A percentile compares a stretch with the other conserved stretches of the same genome.
Conservation (phyloP, 1,140 invertebrate genomes). For the Bombyx mandarina region DNA sequence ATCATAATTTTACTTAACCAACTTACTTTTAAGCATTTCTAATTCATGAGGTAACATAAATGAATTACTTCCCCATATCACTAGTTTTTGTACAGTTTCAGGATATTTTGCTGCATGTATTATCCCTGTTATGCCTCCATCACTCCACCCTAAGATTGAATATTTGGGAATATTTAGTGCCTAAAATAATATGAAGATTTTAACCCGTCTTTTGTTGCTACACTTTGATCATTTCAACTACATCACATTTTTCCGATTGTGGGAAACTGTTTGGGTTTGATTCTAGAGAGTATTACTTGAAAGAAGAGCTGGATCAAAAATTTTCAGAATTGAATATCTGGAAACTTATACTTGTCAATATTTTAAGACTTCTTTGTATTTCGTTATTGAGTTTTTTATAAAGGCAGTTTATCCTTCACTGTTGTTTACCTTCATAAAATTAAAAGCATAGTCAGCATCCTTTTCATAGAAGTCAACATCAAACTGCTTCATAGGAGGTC, state of each 20-base stretch:
- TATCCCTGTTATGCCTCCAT: constrained; percentile 86
- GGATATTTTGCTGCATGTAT: constrained; percentile 81
- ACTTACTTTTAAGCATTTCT: constrained; percentile 74
- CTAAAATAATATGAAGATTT: constrained; percentile 26
- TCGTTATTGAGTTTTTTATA: too few relatives aligned
- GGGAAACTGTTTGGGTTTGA: too few relatives aligned
- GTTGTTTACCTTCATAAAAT: constrained; percentile 79
- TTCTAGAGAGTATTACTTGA: too few relatives aligned
- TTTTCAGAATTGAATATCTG: too few relatives aligned
- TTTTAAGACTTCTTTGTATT: too few relatives aligned
- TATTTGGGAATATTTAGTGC: constrained; percentile 77
- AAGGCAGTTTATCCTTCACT: neutral
- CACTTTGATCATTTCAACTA: too few relatives aligned
- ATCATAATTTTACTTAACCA: neutral
- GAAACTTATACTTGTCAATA: too few relatives aligned
- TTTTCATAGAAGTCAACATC: constrained; percentile 78
- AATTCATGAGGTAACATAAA: constrained; percentile 80
- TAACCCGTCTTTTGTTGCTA: too few relatives aligned
- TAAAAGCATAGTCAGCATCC: constrained; percentile 80
- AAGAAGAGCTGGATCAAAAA: too few relatives aligned
- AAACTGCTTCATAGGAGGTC: constrained; percentile 83
- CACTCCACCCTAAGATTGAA: constrained; percentile 90
- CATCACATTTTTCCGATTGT: too few relatives aligned
- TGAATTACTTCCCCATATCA: constrained; percentile 85
- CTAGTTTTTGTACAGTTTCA: constrained; percentile 78